A percentile compares a stretch with the other conserved stretches of the same genome.
Conservation (phyloP, 2,888 invertebrate genomes). For the Epistrophe eligans region DNA sequence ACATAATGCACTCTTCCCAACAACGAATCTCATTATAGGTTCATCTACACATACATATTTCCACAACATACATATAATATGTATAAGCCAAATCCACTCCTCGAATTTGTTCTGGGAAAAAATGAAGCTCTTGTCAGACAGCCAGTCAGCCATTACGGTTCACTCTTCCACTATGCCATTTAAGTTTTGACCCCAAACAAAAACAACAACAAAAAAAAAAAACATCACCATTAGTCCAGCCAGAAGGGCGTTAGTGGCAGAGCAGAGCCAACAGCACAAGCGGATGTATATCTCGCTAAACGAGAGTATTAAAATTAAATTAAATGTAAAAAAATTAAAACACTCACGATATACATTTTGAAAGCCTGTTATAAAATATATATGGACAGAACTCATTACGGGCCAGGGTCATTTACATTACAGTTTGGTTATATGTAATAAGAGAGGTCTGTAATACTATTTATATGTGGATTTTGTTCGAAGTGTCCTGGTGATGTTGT, state of each 20-base stretch:
- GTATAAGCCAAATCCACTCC: constrained; percentile 23
- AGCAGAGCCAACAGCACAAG: neutral
- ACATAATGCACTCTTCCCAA: constrained; percentile 31
- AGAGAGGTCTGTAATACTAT: neutral
- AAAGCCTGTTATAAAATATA: constrained; percentile 38
- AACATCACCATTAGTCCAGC: constrained; percentile 35
- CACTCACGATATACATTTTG: constrained; percentile 58
- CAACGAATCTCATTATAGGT: constrained; percentile 9
- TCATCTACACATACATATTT: neutral
- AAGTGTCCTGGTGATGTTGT: constrained; percentile 13
- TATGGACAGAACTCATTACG: constrained; percentile 68
- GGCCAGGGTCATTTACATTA: constrained; percentile 28
- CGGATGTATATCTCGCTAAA: constrained; percentile 70
- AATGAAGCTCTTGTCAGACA: neutral
- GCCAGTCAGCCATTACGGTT: neutral
- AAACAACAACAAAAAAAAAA: constrained; percentile 25
- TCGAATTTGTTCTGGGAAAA: neutral
- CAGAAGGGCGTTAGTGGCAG: constrained; percentile 40
- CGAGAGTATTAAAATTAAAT: constrained; percentile 75
- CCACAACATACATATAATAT: no score
- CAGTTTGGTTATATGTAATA: neutral
- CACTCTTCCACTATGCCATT: neutral
- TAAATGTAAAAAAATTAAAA: constrained; percentile 63
- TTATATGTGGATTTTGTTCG: neutral
- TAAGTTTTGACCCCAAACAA: constrained; percentile 1